Percentiles rank a stretch among this genome's conserved stretches.
Evolutionary conservation across 2,113 vertebrate genomes (phyloP).

Genomic region (Rynchops niger): DNA sequence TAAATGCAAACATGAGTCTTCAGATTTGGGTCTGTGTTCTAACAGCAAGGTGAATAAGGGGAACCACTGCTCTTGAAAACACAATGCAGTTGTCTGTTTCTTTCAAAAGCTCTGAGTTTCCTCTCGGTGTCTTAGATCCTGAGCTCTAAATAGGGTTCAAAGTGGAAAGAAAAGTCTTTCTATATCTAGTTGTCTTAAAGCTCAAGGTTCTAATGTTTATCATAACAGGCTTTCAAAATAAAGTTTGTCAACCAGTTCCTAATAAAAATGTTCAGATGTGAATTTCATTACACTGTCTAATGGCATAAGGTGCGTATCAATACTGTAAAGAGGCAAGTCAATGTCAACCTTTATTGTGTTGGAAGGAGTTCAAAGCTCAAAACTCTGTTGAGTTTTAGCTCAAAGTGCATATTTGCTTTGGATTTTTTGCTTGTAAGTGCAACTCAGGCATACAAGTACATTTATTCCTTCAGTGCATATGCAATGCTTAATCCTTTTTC

Average conservation of each 20-base stretch:
- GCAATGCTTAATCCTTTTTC: background rate
- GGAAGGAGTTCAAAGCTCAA: background rate
- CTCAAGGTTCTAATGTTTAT: background rate
- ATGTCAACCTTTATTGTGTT: background rate
- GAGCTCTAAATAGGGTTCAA: background rate
- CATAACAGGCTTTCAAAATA: background rate
- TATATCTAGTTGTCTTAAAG: background rate
- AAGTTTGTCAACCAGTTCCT: background rate
- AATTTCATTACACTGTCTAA: background rate
- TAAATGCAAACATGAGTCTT: background rate
- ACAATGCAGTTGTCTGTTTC: background rate
- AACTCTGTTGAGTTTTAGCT: background rate
- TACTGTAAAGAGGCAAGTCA: background rate
- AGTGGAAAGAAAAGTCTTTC: background rate
- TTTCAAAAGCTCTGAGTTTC: background rate
- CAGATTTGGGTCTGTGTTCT: background rate
- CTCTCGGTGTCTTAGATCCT: background rate
- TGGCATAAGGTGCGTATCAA: background rate
- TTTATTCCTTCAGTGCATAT: background rate
- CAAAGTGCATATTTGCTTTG: background rate
- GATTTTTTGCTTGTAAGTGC: rapidly evolving
- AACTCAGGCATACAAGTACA: background rate
- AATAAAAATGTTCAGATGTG: background rate
- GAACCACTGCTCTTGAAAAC: background rate
- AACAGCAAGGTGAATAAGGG: background rate